Evolutionary conservation across 2,888 invertebrate species (phyloP), one percentile per base, ranked within the genome.

Genomic region (Actias luna): DNA sequence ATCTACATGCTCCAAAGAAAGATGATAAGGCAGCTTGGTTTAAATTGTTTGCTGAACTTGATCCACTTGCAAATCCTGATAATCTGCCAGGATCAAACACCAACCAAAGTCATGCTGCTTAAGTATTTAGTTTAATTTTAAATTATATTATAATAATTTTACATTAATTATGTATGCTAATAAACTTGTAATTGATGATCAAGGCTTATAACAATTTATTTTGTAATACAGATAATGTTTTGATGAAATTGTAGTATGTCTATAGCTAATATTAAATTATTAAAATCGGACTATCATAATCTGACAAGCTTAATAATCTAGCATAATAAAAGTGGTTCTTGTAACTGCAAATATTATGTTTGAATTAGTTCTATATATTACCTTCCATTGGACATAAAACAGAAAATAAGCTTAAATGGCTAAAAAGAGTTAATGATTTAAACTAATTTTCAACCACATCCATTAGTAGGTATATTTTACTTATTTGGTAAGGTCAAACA

Each of bases 21-120:
- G 93, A 93, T 64, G 94, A 94, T 66, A 93, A 90, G 76, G 89
- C 92, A 3, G 92, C 93, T 22, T 99, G 98, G 98, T 95, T 97
- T 80, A 97, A 97, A 85, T 91, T 98, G 62, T 98, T 99, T 91
- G 97, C 98, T 46, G 98, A 98, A 85, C 88, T 99, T 64, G 98
- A 99, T 90, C 98, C 98, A 0, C 91, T 98, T 39, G 95, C 97
- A 14, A 98, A 98, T 89, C 97, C 97, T 50, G 96, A 97, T 58
- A 91, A 82, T 60, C 79, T 93, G 27, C 88, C 83, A 22, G 91
- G 93, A 5, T 78, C 85, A 12, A 90, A 91, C 64, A 79, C 76
- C n/a, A 88, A 85, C 64, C 92, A 93, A 50, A 93, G 93, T 69
- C 93, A 93, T 78, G 90, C 93, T 50, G 93, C 93, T 73, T 93